Conservation (phyloP, 1,140 invertebrate genomes). For the Zaprionus kolodkinae region DNA sequence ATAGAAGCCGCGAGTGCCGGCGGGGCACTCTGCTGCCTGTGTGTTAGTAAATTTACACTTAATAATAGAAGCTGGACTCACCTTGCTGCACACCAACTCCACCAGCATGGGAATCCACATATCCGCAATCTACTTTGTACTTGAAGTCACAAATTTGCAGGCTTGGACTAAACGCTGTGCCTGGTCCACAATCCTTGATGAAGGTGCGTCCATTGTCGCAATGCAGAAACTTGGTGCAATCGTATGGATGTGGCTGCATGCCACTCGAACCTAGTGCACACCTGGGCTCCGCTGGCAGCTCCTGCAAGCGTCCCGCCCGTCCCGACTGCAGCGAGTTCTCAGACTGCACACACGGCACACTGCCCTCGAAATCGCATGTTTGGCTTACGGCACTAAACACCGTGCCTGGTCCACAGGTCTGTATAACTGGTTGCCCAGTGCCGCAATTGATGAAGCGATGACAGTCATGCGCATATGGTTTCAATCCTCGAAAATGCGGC, state of each 20-base stretch:
- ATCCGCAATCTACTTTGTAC: slow-evolving; percentile 85
- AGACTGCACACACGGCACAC: slow-evolving; percentile 24
- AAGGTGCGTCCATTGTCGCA: slow-evolving; percentile 87
- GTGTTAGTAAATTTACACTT: slow-evolving; percentile 48
- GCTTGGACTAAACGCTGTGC: slow-evolving; percentile 88
- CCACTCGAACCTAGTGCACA: slow-evolving; percentile 85
- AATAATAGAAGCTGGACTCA: slow-evolving; percentile 25
- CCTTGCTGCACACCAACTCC: slow-evolving; percentile 18
- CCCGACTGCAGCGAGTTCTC: not conserved
- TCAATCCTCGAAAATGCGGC: slow-evolving; percentile 85
- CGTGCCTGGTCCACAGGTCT: slow-evolving; percentile 88
- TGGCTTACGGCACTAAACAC: slow-evolving; percentile 87
- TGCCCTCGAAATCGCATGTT: slow-evolving; percentile 86
- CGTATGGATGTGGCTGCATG: slow-evolving; percentile 86
- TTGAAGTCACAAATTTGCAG: slow-evolving; percentile 87
- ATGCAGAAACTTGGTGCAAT: slow-evolving; percentile 88
- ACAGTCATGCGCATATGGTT: slow-evolving; percentile 87
- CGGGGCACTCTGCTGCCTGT: slow-evolving; percentile 46
- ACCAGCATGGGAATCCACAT: not conserved
- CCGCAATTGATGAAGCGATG: slow-evolving; percentile 89
- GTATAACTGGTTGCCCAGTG: slow-evolving; percentile 86
- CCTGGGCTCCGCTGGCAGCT: slow-evolving; percentile 37
- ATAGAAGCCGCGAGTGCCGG: slow-evolving; percentile 84
- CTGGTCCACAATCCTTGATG: slow-evolving; percentile 88
- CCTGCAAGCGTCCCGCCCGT: slow-evolving; percentile 48